Evolutionary conservation across 1,140 invertebrate genomes (phyloP), one percentile per base, ranked within the genome.

Genomic region (Epicauta chinensis): DNA sequence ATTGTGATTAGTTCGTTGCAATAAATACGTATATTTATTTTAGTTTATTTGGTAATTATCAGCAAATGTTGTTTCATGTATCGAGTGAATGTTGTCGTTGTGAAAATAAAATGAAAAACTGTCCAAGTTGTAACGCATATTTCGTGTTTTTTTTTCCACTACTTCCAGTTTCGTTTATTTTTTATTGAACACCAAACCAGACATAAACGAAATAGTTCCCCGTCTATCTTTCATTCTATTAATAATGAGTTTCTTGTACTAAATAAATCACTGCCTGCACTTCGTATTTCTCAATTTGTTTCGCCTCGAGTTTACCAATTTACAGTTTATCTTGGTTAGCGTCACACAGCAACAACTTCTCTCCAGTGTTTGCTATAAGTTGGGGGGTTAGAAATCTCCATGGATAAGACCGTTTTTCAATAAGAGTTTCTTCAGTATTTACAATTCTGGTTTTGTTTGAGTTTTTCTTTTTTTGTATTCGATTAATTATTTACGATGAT

Each of bases 251-350:
- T 41, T 43, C 32, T 36, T 42, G 37, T 40, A 31, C 36, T 35
- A 30, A 50, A 58, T 58, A 58, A 58, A 58, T 58, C 56, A 55
- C 56, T 54, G 53, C 48, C 56, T 51, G 40, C 52, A 53, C 48
- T 58, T 55, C 53, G 56, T 55, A 58, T 58, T 58, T 58, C 56
- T 58, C 56, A 58, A 58, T 58, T 58, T 55, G 56, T 58, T 55
- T 48, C 52, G 56, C 42, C 37, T 38, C 47, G 49, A 51, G 52
- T 58, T 55, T 55, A 55, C 56, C 47, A 58, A 55, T 58, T 55
- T 55, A 58, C 56, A 55, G 42, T 58, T 55, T 58, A 51, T 58
- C 56, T 58, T 55, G 36, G 56, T 58, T 58, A 58, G 40, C 39
- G 56, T 53, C 49, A 47, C 40, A 30, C 23, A n/a, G n/a, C n/a